Base-by-base conservation (phyloP, 2,888 invertebrate species). In the Atrina japonica region DNA sequence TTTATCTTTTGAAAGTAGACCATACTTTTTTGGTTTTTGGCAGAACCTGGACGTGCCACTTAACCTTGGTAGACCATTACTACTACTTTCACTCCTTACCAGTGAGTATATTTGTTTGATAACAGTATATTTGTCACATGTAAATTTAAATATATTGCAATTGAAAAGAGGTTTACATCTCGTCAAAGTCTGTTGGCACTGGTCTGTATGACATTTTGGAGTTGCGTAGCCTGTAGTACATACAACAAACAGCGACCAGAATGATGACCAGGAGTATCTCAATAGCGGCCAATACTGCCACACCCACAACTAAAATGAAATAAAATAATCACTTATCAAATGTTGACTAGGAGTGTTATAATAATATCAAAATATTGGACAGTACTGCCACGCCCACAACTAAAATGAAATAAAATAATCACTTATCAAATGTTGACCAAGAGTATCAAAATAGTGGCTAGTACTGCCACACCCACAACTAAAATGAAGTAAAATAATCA, bases 311-410 rank as follows among this genome's bases (percentile, higher is more conserved):
- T 0, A 35, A 56, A 21, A 21, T 16, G 7, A 18, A 11, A n/a
- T 6, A 23, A 52, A 35, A 40, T 40, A 30, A 21, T 18, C 23
- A 27, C n/a, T n/a, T n/a, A n/a, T n/a, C n/a, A n/a, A n/a, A n/a
- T n/a, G n/a, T n/a, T n/a, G n/a, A n/a, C 7, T 9, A 63, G 40
- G 21, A 63, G n/a, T 25, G 49, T n/a, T n/a, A n/a, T n/a, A n/a
- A n/a, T n/a, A n/a, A n/a, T n/a, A n/a, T 50, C 6, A 23, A 30
- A 21, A 63, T n/a, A 23, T 21, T 35, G 14, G 35, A 23, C n/a
- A 63, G 50, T 6, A 63, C 35, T 21, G 50, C 63, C 35, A 63
- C 27, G 16, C 63, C 63, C 40, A 52, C 25, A 14, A 21, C 35
- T 0, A 35, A 56, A 21, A 21, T 16, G 7, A 18, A 11, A n/a